Percentiles rank a stretch among this genome's conserved stretches.
These are phyloP conservation scores for Eubasilissa splendida DNA, from an alignment of 2,888 invertebrate species.

Conservation along the genomic window DNA sequence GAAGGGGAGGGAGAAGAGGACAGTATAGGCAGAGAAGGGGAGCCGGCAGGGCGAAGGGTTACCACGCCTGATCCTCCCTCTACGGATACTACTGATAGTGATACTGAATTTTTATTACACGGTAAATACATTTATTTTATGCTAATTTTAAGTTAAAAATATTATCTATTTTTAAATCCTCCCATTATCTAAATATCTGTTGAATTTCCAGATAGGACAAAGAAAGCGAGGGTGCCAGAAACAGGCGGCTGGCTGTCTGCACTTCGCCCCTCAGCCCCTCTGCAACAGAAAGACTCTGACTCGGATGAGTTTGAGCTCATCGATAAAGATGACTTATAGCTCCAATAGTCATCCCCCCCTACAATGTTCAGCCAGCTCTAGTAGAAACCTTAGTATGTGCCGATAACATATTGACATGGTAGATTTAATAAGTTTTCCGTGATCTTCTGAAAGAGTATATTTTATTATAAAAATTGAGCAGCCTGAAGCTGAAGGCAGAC, in stretches of 20 bases:
- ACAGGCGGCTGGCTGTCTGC: neutral
- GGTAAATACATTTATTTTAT: slow-evolving; percentile 31
- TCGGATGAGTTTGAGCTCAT: slow-evolving; percentile 56
- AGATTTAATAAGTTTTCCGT: too few species aligned
- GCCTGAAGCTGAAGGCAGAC: too few species aligned
- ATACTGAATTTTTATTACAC: slow-evolving; percentile 50
- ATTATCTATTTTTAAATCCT: neutral
- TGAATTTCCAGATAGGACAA: slow-evolving; percentile 35
- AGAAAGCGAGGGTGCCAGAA: slow-evolving; percentile 16
- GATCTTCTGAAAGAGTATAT: too few species aligned
- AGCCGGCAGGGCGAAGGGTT: neutral
- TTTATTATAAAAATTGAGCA: too few species aligned
- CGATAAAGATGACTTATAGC: slow-evolving; percentile 56
- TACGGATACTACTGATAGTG: slow-evolving; percentile 54
- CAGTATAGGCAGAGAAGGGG: slow-evolving; percentile 41
- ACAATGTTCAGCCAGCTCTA: neutral
- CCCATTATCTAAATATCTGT: neutral
- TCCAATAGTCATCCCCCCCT: neutral
- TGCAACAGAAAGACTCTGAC: slow-evolving; percentile 42
- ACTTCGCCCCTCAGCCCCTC: slow-evolving; percentile 29
- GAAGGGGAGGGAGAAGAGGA: slow-evolving; percentile 52
- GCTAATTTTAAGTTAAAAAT: neutral
- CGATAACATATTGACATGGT: too few species aligned
- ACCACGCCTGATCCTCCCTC: slow-evolving; percentile 43
- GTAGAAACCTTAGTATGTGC: too few species aligned